Conservation (phyloP, 2,888 invertebrate genomes). For the Hipparchia sbordonii region DNA sequence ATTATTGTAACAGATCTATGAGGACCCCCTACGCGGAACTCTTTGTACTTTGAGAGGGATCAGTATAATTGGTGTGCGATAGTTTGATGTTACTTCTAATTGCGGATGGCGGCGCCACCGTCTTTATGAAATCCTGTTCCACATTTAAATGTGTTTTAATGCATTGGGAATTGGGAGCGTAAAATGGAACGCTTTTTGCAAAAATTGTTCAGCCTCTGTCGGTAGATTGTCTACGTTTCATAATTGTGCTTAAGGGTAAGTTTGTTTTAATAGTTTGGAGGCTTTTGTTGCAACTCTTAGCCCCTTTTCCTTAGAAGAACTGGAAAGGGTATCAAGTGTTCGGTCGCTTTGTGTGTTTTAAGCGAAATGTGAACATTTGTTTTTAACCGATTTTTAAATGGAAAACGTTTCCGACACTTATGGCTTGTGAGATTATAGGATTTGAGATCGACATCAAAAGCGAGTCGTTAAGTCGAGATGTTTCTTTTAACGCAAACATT, state of each 20-base stretch:
- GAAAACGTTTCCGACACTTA: conserved; percentile 36
- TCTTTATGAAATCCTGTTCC: conserved; percentile 49
- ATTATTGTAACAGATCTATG: conserved; percentile 45
- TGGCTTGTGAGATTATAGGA: conserved; percentile 24
- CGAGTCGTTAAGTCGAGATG: conserved; percentile 13
- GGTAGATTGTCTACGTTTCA: conserved; percentile 41
- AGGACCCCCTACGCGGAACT: conserved; percentile 42
- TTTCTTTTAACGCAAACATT: conserved; percentile 28
- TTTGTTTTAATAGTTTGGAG: conserved; percentile 44
- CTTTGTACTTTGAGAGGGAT: conserved; percentile 43
- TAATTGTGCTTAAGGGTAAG: conserved; percentile 40
- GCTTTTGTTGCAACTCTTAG: conserved; percentile 37
- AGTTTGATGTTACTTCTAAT: conserved; percentile 51
- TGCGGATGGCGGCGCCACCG: conserved; percentile 47
- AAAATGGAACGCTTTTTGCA: conserved; percentile 40
- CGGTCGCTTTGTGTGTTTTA: conserved; percentile 37
- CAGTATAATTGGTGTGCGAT: conserved; percentile 42
- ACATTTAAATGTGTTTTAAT: conserved; percentile 52
- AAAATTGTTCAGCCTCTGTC: conserved; percentile 40
- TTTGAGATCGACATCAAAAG: conserved; percentile 26
- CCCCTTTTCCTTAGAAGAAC: conserved; percentile 38
- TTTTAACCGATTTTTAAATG: conserved; percentile 39
- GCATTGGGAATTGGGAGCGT: conserved; percentile 45
- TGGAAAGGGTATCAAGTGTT: conserved; percentile 39
- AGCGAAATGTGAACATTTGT: conserved; percentile 39